These are phyloP conservation scores for Ernsta delagoae DNA, from an alignment of 2,888 invertebrate species.

Conservation along the genomic window DNA sequence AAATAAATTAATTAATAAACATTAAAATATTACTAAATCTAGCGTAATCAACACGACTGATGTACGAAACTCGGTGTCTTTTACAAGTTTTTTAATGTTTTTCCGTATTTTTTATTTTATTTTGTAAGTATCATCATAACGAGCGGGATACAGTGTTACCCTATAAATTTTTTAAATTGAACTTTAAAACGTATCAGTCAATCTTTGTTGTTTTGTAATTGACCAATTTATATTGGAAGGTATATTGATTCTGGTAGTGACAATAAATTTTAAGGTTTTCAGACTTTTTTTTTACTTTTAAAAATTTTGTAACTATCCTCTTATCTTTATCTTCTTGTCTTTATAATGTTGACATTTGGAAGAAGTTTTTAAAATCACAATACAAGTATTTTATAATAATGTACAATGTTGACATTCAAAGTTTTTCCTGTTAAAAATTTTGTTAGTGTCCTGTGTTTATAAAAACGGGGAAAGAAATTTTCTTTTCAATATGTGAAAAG, in stretches of 20 bases:
- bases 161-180: conserved; percentile 4
- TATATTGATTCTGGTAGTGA: conserved; percentile 14
- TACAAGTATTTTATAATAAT: conserved; percentile 28
- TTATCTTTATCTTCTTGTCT: conserved; percentile 32
- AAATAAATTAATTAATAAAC: conserved; percentile 35
- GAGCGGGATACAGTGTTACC: conserved; percentile 15
- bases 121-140: conserved; percentile 4
- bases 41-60: conserved; percentile 58
- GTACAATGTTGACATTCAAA: conserved; percentile 63
- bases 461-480: conserved; percentile 58
- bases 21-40: conserved; percentile 47
- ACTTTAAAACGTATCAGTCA: not conserved
- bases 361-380: conserved; percentile 34
- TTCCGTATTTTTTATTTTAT: conserved; percentile 29
- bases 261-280: conserved; percentile 34
- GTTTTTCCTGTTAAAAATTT: conserved; percentile 74
- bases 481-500: conserved; percentile 75
- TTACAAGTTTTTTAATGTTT: conserved; percentile 44
- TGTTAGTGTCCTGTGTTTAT: conserved; percentile 60
- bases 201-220: conserved; percentile 6
- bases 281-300: conserved; percentile 27
- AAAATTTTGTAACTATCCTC: conserved; percentile 16
- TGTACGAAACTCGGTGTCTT: conserved; percentile 57
- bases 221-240: conserved; percentile 29
- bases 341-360: conserved; percentile 37